Base-by-base conservation (phyloP, 2,888 invertebrate genomes). In the Pheosia gnoma region DNA sequence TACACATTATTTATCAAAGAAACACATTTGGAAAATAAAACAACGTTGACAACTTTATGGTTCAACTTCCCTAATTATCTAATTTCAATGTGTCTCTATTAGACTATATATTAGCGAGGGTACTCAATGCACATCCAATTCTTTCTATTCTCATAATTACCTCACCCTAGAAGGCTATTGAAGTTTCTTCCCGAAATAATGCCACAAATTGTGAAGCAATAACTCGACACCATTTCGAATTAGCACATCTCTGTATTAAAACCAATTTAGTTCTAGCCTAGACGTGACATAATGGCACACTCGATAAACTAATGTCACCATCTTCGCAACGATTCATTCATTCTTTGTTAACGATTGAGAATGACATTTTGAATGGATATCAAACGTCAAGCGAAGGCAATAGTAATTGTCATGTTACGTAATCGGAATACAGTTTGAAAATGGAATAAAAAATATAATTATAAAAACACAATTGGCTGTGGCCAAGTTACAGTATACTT, bases 281-380 rank as follows among this genome's bases (percentile, higher is more conserved):
- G 39, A 54, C 39, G 39, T 54, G 36, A 53, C 25, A 37, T 54
- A 38, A 39, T 39, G 38, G 9, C 54, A 38, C n/a, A 39, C n/a
- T 54, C 38, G 9, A 54, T 54, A 54, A 3, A 39, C 37, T 39
- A 38, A 36, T 54, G 54, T 11, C 39, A 7, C 54, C 39, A 37
- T 37, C 9, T 4, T 54, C 5, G 11, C 3, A 53, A 53, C 52
- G 36, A 54, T 11, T 54, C 54, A 39, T 54, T 54, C 54, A 54
- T 37, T 54, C 54, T n/a, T 39, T 54, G 54, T 54, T 54, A 5
- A 37, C 10, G 38, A 7, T 10, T 37, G 38, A n/a, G 5, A 54
- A 38, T 54, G 39, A 39, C 54, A 38, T 3, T 53, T 53, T 36
- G 25, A 57, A 57, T 57, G 57, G 57, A 41, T 9, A 25, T 57